Percentiles rank a stretch among this genome's conserved stretches.
Evolutionary conservation across 2,797 vertebrate species (phyloP).

Genomic region (Sebastiscus albofasciatus): DNA sequence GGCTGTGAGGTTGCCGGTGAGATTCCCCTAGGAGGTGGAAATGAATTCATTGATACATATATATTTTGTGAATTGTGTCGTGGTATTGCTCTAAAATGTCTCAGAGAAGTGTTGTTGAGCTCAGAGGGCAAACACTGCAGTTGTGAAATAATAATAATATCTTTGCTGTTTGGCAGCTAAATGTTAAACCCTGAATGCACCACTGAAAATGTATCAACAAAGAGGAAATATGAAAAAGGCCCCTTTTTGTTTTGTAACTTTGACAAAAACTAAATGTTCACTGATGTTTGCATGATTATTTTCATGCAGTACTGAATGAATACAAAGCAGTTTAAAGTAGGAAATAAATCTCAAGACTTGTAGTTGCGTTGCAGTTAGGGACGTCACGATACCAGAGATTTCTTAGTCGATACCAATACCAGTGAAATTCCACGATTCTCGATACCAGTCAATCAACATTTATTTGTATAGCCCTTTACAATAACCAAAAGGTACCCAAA

Average conservation of each 20-base stretch:
- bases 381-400: no score
- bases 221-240: neutral
- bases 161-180: neutral
- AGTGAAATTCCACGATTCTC: no score
- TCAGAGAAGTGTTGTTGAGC: neutral
- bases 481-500: no score
- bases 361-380: neutral
- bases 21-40: neutral
- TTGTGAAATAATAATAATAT: neutral
- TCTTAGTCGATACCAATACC: no score
- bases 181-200: neutral
- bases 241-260: neutral
- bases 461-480: no score
- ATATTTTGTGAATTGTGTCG: neutral
- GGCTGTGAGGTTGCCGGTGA: neutral
- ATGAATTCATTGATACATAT: neutral
- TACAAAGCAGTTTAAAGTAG: no score
- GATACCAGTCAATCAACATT: no score
- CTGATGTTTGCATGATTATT: neutral
- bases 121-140: neutral
- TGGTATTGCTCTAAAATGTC: neutral
- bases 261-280: neutral
- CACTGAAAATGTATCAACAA: neutral
- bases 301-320: neutral
- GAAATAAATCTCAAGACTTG: neutral